Evolutionary conservation across 2,888 invertebrate genomes (phyloP).

Genomic region (Ophion ventricosus): DNA sequence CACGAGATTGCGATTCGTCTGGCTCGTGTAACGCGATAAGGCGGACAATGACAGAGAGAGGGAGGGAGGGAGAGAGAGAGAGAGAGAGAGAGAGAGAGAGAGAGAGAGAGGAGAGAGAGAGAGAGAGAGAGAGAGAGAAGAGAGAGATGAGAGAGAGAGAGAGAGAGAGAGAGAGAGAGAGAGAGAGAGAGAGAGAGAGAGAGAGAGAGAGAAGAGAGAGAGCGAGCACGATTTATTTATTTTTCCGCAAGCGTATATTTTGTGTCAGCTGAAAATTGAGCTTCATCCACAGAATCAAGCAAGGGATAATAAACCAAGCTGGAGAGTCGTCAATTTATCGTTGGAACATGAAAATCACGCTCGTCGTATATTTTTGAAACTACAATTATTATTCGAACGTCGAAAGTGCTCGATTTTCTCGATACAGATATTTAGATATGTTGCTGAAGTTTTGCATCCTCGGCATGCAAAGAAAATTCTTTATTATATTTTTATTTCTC

Average conservation of each 20-base stretch:
- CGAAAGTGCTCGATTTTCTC: neutral
- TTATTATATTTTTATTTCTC: neutral
- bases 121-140: neutral
- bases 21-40: slow-evolving; percentile 3
- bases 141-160: neutral
- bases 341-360: neutral
- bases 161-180: neutral
- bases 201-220: too few relatives aligned
- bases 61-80: neutral
- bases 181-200: neutral
- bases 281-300: neutral
- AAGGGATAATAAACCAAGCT: neutral
- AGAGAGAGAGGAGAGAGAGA: too few relatives aligned
- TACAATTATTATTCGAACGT: neutral
- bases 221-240: neutral
- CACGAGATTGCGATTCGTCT: slow-evolving; percentile 17
- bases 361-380: neutral
- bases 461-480: neutral
- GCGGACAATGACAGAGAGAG: neutral
- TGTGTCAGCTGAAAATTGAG: neutral
- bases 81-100: neutral
- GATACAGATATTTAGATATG: neutral
- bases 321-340: neutral
- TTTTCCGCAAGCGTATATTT: neutral
- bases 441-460: neutral